Evolutionary conservation across 2,113 vertebrate species (phyloP).

Genomic region (Tiliqua scincoides): DNA sequence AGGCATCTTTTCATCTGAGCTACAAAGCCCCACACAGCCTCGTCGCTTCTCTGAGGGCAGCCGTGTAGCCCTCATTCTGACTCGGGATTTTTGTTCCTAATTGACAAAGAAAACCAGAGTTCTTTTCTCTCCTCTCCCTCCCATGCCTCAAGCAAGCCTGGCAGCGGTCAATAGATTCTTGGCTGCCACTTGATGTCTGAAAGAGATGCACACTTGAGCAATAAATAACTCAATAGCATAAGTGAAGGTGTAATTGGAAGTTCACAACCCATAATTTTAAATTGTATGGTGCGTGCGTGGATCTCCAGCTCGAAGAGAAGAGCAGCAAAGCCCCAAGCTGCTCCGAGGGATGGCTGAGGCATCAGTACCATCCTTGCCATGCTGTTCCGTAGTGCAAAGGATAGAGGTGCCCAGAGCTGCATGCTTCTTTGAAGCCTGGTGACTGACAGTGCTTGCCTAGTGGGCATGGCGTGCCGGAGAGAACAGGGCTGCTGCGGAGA

Average conservation of each 20-base stretch:
- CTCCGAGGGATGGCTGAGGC: background rate
- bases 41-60: too few species aligned
- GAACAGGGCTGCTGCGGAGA: too few species aligned
- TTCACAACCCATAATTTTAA: background rate
- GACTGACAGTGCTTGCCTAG: too few species aligned
- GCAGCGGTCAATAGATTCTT: background rate
- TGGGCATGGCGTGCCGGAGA: too few species aligned
- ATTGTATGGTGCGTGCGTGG: background rate
- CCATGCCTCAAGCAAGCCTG: background rate
- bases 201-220: background rate
- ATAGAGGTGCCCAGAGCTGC: too few species aligned
- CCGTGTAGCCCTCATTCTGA: background rate
- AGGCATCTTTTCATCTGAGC: too few species aligned
- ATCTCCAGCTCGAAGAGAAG: background rate
- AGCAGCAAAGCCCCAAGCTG: background rate
- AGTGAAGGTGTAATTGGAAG: background rate
- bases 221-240: background rate
- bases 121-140: background rate
- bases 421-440: too few species aligned
- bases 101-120: background rate
- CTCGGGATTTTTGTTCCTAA: background rate
- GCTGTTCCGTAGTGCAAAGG: too few species aligned
- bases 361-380: background rate
- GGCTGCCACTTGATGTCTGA: background rate
- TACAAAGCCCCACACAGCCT: too few species aligned